Evolutionary conservation across 2,113 vertebrate genomes (phyloP).

Genomic region (Myiopsitta monachus): DNA sequence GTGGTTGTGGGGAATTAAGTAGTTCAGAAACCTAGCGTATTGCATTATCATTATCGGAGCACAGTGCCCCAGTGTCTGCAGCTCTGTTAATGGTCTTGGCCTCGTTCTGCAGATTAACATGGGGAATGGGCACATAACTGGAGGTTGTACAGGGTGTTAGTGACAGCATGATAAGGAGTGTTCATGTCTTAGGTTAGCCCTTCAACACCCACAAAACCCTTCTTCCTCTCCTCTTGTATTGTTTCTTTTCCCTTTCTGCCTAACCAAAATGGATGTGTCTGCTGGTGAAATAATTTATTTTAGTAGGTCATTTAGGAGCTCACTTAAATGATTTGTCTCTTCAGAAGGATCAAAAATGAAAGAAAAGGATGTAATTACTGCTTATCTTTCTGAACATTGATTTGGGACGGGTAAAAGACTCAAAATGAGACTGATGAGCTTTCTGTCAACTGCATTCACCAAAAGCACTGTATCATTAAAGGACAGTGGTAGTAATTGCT

Average conservation of each 20-base stretch:
- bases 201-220: background rate
- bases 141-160: background rate
- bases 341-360: constrained; percentile 20
- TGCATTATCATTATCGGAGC: background rate
- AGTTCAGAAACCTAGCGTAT: background rate
- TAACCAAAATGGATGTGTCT: background rate
- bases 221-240: background rate
- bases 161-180: background rate
- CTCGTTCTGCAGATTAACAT: rapidly evolving
- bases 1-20: background rate
- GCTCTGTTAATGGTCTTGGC: background rate
- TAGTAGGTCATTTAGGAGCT: background rate
- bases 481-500: constrained; percentile 29
- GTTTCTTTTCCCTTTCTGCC: background rate
- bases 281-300: background rate
- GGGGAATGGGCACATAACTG: background rate
- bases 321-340: constrained; percentile 1
- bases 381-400: constrained; percentile 6
- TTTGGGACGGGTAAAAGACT: background rate
- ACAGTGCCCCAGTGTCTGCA: background rate
- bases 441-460: constrained; percentile 7
- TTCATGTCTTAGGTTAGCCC: background rate
- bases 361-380: constrained; percentile 1
- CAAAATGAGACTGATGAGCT: constrained; percentile 12
- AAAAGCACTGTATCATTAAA: constrained; percentile 16